A percentile compares a stretch with the other conserved stretches of the same genome.
Conservation (phyloP, 2,113 vertebrate genomes). For the Psephotus haematonotus region DNA sequence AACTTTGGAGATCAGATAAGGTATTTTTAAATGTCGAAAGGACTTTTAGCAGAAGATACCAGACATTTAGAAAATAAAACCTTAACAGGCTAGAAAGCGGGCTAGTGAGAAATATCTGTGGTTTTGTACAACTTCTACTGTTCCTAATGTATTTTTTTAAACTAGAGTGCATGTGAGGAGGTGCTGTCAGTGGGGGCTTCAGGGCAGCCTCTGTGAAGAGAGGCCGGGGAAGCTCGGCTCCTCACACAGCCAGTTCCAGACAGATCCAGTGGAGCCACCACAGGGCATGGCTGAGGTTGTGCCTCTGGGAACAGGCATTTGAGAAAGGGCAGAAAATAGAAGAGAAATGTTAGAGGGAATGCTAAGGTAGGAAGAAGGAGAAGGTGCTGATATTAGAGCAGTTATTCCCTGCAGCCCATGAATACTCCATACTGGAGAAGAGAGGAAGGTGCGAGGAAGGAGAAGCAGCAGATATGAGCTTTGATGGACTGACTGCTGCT, state of each 20-base stretch:
- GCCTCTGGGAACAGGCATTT: neutral
- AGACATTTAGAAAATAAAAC: neutral
- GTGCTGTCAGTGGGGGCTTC: neutral
- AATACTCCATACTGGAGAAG: neutral
- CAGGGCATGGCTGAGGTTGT: neutral
- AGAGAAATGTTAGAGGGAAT: neutral
- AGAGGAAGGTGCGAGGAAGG: neutral
- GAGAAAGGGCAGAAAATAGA: neutral
- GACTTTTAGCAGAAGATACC: neutral
- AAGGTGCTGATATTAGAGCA: neutral
- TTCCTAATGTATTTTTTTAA: neutral
- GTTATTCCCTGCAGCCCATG: neutral
- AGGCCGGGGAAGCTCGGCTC: accelerated
- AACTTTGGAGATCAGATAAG: slow-evolving; percentile 26
- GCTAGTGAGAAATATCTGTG: neutral
- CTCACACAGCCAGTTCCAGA: neutral
- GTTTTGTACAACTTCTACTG: neutral
- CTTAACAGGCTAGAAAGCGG: neutral
- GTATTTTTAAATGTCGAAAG: slow-evolving; percentile 6
- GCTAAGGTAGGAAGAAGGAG: accelerated
- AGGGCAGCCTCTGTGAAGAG: neutral
- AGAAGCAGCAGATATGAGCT: neutral
- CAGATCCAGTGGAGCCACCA: accelerated
- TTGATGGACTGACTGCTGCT: accelerated
- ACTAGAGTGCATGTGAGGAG: neutral